phyloP scores from a whole-genome alignment of 92 coral and sea anemone genomes.

The Porites cylindrica region DNA sequence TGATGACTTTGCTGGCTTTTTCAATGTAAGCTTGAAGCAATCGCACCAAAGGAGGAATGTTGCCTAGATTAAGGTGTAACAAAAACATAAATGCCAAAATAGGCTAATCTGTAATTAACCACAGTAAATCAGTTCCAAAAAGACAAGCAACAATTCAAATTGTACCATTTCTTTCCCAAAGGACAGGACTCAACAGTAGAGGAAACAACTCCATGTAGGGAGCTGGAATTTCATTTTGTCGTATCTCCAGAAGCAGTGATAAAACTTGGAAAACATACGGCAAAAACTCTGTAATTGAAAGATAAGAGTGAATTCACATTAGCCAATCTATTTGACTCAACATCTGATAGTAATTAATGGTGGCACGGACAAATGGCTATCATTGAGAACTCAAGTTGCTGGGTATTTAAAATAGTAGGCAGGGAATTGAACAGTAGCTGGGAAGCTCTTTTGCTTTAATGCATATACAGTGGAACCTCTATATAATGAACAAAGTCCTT shows the following conservation, averaged over 20 bases:
- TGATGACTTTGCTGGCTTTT: slow-evolving; percentile 85
- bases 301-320: not conserved
- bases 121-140: not conserved
- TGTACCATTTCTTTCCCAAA: slow-evolving; percentile 97
- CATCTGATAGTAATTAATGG: not conserved
- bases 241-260: slow-evolving; percentile 89
- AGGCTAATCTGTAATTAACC: not conserved
- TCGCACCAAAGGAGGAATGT: slow-evolving; percentile 95
- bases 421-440: too few species aligned
- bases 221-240: slow-evolving; percentile 86
- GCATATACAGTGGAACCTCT: too few species aligned
- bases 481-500: too few species aligned
- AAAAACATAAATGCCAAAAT: not conserved
- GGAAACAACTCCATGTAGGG: slow-evolving; percentile 89
- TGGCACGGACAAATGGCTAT: not conserved
- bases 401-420: too few species aligned
- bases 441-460: too few species aligned
- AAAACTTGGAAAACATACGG: slow-evolving; percentile 98
- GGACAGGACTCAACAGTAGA: slow-evolving; percentile 83
- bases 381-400: too few species aligned
- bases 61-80: slow-evolving; percentile 62
- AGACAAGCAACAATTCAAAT: not conserved
- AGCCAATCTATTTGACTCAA: not conserved
- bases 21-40: slow-evolving; percentile 93
- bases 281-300: slow-evolving; percentile 79